Evolutionary conservation across 2,888 invertebrate genomes (phyloP), one percentile per base, ranked within the genome.

Genomic region (Epistrophe grossulariae): DNA sequence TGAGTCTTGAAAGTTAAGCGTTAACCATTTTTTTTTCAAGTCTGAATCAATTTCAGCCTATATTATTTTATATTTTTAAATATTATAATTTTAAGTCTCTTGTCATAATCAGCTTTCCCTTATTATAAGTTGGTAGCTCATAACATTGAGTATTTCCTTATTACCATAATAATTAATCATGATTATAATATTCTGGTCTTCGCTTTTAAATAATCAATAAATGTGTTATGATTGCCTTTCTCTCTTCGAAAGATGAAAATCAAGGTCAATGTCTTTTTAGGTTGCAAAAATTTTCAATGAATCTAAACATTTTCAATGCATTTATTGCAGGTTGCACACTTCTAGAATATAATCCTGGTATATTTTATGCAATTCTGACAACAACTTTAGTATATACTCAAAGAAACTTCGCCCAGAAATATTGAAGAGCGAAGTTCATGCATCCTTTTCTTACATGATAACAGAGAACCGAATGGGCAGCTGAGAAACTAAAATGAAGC

Each of bases 261-360:
- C 84, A 84, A 84, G 84, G 84, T 84, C 84, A 84, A 84, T 76
- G 79, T 84, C 84, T 84, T 72, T 71, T 64, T 70, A 59, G 17
- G 11, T 50, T 83, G 78, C 70, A 70, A 4, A 24, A 19, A 50
- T 74, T 70, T 59, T 48, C 13, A 55, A 74, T 84, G 84, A 59
- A 52, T 84, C 84, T 79, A 84, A 84, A 84, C 84, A 84, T 84
- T 64, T 59, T 40, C 9, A 35, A 50, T 68, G 17, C 48, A 35
- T 45, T 64, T 45, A n/a, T 28, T 28, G 38, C n/a, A n/a, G n/a
- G n/a, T n/a, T 13, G 13, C 19, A 13, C 13, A 24, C 38, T 60
- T 40, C 1, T 24, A 24, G 13, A 24, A 38, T 1, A 38, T 1
- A 38, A 4, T 0, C n/a, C 31, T 55, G 19, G 1, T 19, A 19